phyloP scores from a whole-genome alignment of 2,888 invertebrate genomes.

The Leucoma salicis region DNA sequence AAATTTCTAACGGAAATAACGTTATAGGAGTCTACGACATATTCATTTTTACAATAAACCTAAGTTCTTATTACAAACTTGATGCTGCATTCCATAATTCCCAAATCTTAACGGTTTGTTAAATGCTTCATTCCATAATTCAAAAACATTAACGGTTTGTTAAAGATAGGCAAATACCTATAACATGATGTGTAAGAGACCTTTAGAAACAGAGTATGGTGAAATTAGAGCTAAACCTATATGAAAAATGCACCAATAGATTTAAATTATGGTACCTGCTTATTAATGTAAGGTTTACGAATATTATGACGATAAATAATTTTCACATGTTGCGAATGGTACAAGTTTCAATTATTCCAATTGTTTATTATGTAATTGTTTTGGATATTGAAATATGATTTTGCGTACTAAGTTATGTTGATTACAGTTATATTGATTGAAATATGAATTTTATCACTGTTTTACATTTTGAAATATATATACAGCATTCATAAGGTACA shows the following conservation, averaged over 20 bases:
- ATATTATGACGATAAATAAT: slow-evolving; percentile 41
- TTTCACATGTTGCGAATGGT: slow-evolving; percentile 43
- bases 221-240: background rate
- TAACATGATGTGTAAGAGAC: too few species aligned
- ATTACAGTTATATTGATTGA: slow-evolving; percentile 71
- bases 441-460: slow-evolving; percentile 83
- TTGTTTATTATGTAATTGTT: slow-evolving; percentile 51
- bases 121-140: too few species aligned
- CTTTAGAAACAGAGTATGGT: too few species aligned
- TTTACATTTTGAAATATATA: slow-evolving; percentile 83
- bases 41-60: too few species aligned
- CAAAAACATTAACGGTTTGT: too few species aligned
- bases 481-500: slow-evolving; percentile 81
- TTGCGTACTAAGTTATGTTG: slow-evolving; percentile 65
- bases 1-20: too few species aligned
- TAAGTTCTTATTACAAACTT: too few species aligned
- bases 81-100: too few species aligned
- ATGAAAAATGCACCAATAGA: slow-evolving; percentile 48
- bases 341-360: slow-evolving; percentile 36
- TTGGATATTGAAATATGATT: slow-evolving; percentile 62
- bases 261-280: slow-evolving; percentile 70
- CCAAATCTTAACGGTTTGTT: too few species aligned
- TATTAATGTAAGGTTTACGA: slow-evolving; percentile 54
- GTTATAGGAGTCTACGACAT: too few species aligned
- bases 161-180: too few species aligned